Evolutionary conservation across 2,797 vertebrate species (phyloP).

Genomic region (Allobates femoralis): DNA sequence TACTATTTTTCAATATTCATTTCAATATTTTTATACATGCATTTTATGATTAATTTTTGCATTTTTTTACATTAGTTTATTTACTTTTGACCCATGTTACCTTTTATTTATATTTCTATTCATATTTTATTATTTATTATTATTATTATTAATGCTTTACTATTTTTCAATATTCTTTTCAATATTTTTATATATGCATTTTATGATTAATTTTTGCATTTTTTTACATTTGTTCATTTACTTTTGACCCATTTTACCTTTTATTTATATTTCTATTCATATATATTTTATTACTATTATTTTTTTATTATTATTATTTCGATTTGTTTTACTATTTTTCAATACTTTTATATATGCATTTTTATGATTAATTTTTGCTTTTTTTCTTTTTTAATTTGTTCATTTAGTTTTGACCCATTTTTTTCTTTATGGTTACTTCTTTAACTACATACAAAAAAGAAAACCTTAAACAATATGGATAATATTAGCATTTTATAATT

Average conservation of each 20-base stretch:
- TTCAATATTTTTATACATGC: no score
- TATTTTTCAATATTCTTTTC: no score
- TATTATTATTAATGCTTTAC: no score
- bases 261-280: background rate
- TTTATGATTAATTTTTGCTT: background rate
- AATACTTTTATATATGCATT: background rate
- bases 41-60: no score
- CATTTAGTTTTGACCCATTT: background rate
- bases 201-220: background rate
- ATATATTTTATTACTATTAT: background rate
- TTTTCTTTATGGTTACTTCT: background rate
- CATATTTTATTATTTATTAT: no score
- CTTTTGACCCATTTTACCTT: background rate
- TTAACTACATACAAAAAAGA: no score
- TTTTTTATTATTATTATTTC: background rate
- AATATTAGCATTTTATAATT: no score
- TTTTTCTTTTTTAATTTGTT: background rate
- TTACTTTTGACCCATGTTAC: no score
- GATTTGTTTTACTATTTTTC: background rate
- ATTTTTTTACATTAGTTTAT: no score
- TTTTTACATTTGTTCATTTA: background rate
- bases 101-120: no score
- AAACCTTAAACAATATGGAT: no score
- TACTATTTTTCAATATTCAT: no score
- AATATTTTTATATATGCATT: background rate